Base-by-base conservation (phyloP, 2,113 vertebrate genomes). In the Rhinoptilus africanus region DNA sequence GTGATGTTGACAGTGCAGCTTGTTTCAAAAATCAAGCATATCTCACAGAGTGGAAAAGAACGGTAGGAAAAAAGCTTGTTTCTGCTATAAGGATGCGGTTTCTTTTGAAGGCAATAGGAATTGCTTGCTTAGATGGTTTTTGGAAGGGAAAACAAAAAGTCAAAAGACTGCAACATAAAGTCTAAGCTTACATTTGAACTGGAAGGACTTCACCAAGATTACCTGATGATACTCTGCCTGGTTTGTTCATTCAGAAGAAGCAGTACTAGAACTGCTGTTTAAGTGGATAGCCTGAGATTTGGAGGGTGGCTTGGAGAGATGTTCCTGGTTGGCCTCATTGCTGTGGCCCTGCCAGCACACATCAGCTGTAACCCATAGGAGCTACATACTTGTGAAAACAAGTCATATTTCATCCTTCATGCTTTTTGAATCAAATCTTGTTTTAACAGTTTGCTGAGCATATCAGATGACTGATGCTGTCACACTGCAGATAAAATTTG, bases 391-490 rank as follows among this genome's bases (percentile, higher is more conserved):
- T 85, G 24, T 66, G 92, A 69, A 94, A 95, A 86, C 32, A 90
- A 87, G 56, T 91, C 20, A 0, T 85, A 69, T 91, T 92, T 89
- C 89, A 85, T 92, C 80, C 53, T 84, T 80, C 56, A 17, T 81
- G 35, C 47, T 87, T 95, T 94, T 78, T 81, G 64, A 88, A 75
- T 73, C 39, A 76, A 62, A 76, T 79, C 60, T 10, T 87, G 13
- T 82, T 95, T 87, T 68, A 91, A 53, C 76, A 69, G 34, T 76
- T 89, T 83, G 10, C 34, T 91, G 67, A 14, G 19, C 79, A 34
- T 68, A 85, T 53, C 28, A 79, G 77, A 41, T 93, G 92, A 97
- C 83, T 77, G 89, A 92, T 96, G 75, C 63, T 94, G 88, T 95
- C 86, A 85, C 28, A 45, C 24, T 77, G 75, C 34, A 74, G 67